These are phyloP conservation scores for Linhomoeus sp. DNA, from an alignment of 2,888 invertebrate species.

Conservation along the genomic window DNA sequence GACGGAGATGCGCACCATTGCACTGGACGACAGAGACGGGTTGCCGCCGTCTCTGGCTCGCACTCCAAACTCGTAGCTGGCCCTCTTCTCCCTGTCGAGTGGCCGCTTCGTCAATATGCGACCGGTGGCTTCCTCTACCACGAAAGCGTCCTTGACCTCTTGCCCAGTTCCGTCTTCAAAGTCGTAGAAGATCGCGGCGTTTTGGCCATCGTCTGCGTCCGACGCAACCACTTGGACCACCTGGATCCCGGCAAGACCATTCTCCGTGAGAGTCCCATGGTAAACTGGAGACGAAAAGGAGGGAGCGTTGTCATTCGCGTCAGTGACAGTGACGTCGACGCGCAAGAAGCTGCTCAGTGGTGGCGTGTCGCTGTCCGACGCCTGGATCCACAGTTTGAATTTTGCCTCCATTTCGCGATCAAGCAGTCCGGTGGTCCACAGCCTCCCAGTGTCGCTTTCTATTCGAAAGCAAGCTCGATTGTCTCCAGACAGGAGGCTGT, in stretches of 20 bases:
- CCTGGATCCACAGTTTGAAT: constrained; percentile 66
- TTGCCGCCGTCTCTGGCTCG: constrained; percentile 64
- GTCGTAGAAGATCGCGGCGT: neutral
- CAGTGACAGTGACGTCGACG: constrained; percentile 68
- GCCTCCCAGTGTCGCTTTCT: neutral
- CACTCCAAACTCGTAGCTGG: constrained; percentile 66
- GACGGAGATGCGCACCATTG: constrained; percentile 46
- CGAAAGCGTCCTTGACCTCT: constrained; percentile 45
- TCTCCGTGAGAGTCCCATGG: constrained; percentile 56
- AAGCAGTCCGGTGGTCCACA: constrained; percentile 26
- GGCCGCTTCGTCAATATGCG: constrained; percentile 54
- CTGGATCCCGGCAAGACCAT: constrained; percentile 52
- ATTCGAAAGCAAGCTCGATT: neutral
- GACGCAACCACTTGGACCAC: constrained; percentile 56
- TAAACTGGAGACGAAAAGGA: constrained; percentile 66
- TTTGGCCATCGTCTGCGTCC: constrained; percentile 44
- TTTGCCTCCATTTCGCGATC: constrained; percentile 67
- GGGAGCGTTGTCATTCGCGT: constrained; percentile 80
- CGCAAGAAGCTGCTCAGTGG: constrained; percentile 44
- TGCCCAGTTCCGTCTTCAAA: constrained; percentile 27
- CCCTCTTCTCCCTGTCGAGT: constrained; percentile 70
- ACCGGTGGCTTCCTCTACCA: constrained; percentile 62
- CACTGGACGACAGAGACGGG: constrained; percentile 43
- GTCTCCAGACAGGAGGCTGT: constrained; percentile 2
- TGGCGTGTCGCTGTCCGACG: constrained; percentile 45